phyloP scores from a whole-genome alignment of 2,797 vertebrate species.

The Heliangelus exortis region DNA sequence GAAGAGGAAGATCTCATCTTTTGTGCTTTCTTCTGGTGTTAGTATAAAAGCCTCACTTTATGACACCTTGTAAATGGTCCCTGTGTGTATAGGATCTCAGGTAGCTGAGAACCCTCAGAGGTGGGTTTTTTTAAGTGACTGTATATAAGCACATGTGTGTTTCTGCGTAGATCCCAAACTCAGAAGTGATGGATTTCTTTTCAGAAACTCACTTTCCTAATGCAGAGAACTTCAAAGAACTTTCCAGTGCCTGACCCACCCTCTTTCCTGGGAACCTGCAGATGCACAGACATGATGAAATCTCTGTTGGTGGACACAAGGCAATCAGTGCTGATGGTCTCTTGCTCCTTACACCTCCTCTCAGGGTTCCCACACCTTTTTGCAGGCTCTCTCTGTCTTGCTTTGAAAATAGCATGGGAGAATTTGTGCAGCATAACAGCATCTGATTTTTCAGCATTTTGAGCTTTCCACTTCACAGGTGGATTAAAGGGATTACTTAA shows the following conservation, averaged over 20 bases:
- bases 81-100: accelerated
- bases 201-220: not conserved
- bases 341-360: not conserved
- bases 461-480: not conserved
- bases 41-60: not conserved
- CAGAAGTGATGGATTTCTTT: not conserved
- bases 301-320: accelerated
- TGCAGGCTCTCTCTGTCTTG: not conserved
- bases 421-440: not conserved
- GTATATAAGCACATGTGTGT: not conserved
- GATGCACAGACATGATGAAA: not conserved
- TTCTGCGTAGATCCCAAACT: not conserved
- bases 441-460: not conserved
- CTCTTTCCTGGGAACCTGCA: not conserved
- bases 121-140: accelerated
- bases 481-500: constrained; percentile 8
- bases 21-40: not conserved
- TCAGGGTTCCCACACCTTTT: not conserved
- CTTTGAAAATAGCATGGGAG: not conserved
- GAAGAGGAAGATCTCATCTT: accelerated
- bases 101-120: accelerated
- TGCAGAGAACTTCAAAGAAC: not conserved
- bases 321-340: accelerated
- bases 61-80: not conserved
- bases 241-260: not conserved